Percentiles rank a stretch among this genome's conserved stretches.
Evolutionary conservation across 2,113 vertebrate species (phyloP).

Genomic region (Campylorhamphus procurvoides): DNA sequence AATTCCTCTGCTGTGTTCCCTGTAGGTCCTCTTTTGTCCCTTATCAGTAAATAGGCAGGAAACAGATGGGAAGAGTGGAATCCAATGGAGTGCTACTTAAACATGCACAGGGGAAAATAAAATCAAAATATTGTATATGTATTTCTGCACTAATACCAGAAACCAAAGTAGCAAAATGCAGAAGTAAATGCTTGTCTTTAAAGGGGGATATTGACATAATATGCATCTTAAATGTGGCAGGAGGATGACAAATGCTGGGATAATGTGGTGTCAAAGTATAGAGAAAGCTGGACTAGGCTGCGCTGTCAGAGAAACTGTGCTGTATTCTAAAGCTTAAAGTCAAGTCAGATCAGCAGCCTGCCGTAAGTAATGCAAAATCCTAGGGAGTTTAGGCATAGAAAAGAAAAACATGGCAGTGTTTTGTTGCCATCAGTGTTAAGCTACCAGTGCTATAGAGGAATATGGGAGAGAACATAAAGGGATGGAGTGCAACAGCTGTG

Average conservation of each 20-base stretch:
- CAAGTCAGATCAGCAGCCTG: neutral
- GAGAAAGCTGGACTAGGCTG: neutral
- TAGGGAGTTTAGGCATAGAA: neutral
- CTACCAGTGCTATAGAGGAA: neutral
- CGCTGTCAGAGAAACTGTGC: neutral
- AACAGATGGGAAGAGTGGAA: neutral
- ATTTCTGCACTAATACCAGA: neutral
- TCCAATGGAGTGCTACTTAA: neutral
- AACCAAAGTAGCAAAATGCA: neutral
- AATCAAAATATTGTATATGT: neutral
- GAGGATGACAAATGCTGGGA: neutral
- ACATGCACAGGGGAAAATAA: neutral
- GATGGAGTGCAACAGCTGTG: neutral
- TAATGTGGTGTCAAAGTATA: neutral
- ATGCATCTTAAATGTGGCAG: neutral
- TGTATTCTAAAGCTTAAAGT: neutral
- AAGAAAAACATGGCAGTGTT: neutral
- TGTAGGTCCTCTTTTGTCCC: neutral
- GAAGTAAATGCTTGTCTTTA: neutral
- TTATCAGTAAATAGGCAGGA: neutral
- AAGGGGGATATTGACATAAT: neutral
- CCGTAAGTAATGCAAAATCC: neutral
- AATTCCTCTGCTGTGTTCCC: neutral
- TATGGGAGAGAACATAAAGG: neutral
- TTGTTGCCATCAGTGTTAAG: neutral